Evolutionary conservation across 1,140 invertebrate genomes (phyloP).

Genomic region (Drosophila repletoides): DNA sequence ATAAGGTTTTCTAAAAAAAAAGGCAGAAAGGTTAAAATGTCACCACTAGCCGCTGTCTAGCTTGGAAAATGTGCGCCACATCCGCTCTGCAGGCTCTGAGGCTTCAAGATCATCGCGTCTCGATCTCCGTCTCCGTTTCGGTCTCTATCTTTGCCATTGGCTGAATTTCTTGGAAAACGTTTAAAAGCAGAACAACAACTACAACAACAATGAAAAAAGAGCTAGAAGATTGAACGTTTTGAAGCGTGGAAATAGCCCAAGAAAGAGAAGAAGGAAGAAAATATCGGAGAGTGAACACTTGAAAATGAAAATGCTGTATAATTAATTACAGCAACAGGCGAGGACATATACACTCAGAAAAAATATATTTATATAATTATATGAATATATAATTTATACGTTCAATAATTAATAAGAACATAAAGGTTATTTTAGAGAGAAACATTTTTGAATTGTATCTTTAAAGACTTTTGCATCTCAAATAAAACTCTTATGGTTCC

Average conservation of each 20-base stretch:
- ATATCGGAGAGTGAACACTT: constrained; percentile 22
- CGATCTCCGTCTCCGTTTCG: constrained; percentile 38
- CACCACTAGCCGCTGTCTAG: constrained; percentile 12
- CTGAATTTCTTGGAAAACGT: constrained; percentile 73
- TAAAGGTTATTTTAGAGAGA: no score
- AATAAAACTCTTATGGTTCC: no score
- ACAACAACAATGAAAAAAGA: constrained; percentile 28
- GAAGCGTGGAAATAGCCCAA: constrained; percentile 55
- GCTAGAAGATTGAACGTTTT: constrained; percentile 57
- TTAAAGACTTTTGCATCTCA: no score
- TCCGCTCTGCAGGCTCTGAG: constrained; percentile 53
- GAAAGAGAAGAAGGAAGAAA: neutral
- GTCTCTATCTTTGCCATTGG: constrained; percentile 43
- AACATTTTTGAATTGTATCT: no score
- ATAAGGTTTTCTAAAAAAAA: no score
- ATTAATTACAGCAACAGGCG: constrained; percentile 58
- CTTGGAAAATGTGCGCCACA: constrained; percentile 69
- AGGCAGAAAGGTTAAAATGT: constrained; percentile 3
- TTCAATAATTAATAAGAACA: no score
- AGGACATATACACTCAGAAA: no score
- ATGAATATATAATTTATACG: no score
- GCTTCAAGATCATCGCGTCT: constrained; percentile 8
- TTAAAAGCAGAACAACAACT: constrained; percentile 64
- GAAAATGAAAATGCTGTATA: constrained; percentile 80
- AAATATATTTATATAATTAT: no score